These are phyloP conservation scores for Bradypodion pumilum DNA, from an alignment of 2,797 vertebrate species.

Conservation along the genomic window DNA sequence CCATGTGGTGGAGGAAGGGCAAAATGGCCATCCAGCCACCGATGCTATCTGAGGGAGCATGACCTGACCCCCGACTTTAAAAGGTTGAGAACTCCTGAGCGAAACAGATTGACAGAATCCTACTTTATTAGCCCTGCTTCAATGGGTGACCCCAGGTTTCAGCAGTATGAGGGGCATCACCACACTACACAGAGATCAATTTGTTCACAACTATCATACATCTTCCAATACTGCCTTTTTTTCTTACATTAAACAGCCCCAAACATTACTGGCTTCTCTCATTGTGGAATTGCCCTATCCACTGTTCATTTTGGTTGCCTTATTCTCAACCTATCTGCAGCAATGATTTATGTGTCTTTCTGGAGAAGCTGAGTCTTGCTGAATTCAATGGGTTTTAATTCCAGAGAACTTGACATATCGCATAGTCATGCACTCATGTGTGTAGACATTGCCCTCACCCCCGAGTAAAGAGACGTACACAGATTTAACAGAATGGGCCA, in stretches of 20 bases:
- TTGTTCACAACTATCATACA: neutral
- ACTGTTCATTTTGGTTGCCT: neutral
- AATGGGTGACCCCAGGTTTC: neutral
- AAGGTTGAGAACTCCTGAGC: no score
- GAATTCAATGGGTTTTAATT: neutral
- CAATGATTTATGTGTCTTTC: neutral
- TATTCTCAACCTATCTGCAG: neutral
- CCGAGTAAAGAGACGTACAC: no score
- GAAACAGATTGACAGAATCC: no score
- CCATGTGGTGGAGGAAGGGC: no score
- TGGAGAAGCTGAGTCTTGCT: neutral
- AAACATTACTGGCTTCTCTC: neutral
- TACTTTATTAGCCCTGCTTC: no score
- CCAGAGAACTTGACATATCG: neutral
- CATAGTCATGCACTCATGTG: constrained; percentile 13
- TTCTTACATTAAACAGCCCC: neutral
- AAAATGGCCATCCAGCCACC: no score
- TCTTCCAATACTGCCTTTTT: neutral
- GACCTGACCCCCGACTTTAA: no score
- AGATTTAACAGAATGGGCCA: no score
- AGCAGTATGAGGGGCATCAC: neutral
- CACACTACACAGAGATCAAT: neutral
- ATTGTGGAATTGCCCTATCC: no score
- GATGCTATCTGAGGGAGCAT: no score
- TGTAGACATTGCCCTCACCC: no score